Base-by-base conservation (phyloP, 2,113 vertebrate species). In the Gavialis gangeticus region DNA sequence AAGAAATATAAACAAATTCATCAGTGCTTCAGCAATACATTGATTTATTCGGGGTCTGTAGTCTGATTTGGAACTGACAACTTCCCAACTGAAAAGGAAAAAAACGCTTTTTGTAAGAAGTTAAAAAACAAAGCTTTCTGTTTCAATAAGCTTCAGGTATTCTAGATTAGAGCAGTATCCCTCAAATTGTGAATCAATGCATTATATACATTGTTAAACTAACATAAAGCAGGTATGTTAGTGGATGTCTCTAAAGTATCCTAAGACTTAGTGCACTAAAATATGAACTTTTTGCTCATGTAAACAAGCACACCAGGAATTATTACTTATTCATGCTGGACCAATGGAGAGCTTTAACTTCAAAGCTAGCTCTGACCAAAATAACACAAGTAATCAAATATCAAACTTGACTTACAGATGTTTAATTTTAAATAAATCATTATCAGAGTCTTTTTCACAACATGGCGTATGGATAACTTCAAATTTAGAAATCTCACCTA, bases 1-100 rank as follows among this genome's bases (percentile, higher is more conserved):
- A 84, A 99, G 98, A 97, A 99, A 99, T 77, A 99, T 84, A 86
- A 97, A 98, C 96, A 99, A 98, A 96, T 98, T 98, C 92, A 98
- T 97, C 98, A 99, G 98, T 91, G 98, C 98, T 96, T 99, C 98
- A 91, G 98, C 98, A 96, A 99, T 96, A 90, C 98, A 99, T 82
- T 98, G 98, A 97, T 98, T 98, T 73, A 98, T 91, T 88, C 97
- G 97, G 64, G 97, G 98, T 55, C 96, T 98, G 95, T 98, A 98
- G 88, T 99, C 98, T 79, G 98, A 98, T 77, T 97, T 98, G 11
- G 98, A 98, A 97, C 95, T 98, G 28, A 98, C 98, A 84, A 98
- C 96, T 97, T 99, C 98, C 99, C 99, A 99, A 98, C 99, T 99
- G 76, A 81, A 88, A 97, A 83, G 86, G 90, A 97, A 82, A 75